Base-by-base conservation (phyloP, 2,113 vertebrate genomes). In the Trematocara unimaculatum region DNA sequence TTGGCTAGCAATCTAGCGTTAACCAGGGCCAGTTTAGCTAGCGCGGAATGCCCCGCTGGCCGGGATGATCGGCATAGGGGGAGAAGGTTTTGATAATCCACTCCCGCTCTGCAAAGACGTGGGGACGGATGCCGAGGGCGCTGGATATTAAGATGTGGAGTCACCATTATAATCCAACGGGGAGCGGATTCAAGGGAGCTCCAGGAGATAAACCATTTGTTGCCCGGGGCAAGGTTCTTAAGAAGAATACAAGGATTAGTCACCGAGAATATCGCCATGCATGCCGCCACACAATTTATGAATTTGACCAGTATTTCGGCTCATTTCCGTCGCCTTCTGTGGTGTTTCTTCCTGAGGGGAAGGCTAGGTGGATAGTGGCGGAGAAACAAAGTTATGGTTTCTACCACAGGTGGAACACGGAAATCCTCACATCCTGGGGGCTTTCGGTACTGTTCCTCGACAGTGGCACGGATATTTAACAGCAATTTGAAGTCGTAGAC, bases 341-440 rank as follows among this genome's bases (percentile, higher is more conserved):
- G 56, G 26, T 31, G 56, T 58, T 58, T 58, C 8, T 58, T 58
- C 26, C 56, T 58, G 26, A 31, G 26, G 4, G 56, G 56, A 58
- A 58, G 4, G 56, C 26, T 58, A 58, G 14, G 14, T 58, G 56
- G 56, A 58, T 58, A 58, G 26, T 1, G 1, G 7, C 14, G 0
- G 4, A 60, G 8, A 60, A 58, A 58, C 7, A 58, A 58, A 60
- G 2, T 60, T 60, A 60, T 31, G 4, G 26, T 60, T 60, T 31
- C 56, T 58, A 58, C 14, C 56, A 58, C 56, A 58, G 14, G 56
- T 58, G 26, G 26, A 9, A 58, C 56, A 58, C 26, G 0, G 26
- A 58, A 58, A 58, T 58, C 56, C 26, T 58, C 56, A 58, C 26
- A 58, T 58, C 26, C 56, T 31, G 26, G 26, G 56, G 56, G 56